Conservation (phyloP, 2,888 invertebrate species). For the Prosopocoilus inquinatus region DNA sequence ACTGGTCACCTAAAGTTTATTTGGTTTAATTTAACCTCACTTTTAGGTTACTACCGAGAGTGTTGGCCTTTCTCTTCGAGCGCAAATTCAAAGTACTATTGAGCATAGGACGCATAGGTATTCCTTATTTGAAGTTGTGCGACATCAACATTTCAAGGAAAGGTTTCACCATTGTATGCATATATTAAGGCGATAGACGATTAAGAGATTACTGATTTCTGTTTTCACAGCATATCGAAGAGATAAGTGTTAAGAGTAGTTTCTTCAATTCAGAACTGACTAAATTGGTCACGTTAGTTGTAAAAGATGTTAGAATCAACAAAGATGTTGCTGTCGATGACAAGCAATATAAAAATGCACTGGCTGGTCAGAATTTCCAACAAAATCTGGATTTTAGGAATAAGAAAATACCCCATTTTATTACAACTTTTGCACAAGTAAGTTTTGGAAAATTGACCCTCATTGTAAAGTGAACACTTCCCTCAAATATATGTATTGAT, state of each 20-base stretch:
- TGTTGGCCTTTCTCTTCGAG: slow-evolving; percentile 77
- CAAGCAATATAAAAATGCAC: slow-evolving; percentile 12
- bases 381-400: slow-evolving; percentile 66
- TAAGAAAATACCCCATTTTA: slow-evolving; percentile 73
- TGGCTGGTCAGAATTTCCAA: slow-evolving; percentile 34
- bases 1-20: neutral
- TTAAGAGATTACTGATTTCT: slow-evolving; percentile 1
- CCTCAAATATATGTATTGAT: slow-evolving; percentile 2
- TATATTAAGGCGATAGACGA: neutral
- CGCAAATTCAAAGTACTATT: slow-evolving; percentile 76
- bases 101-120: slow-evolving; percentile 77
- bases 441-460: slow-evolving; percentile 14
- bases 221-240: slow-evolving; percentile 73
- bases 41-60: slow-evolving; percentile 72
- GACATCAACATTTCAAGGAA: slow-evolving; percentile 80
- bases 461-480: no score
- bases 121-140: slow-evolving; percentile 74
- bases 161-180: slow-evolving; percentile 53
- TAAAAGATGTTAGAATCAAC: slow-evolving; percentile 76
- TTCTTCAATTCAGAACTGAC: slow-evolving; percentile 86
- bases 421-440: slow-evolving; percentile 83
- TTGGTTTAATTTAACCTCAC: slow-evolving; percentile 9
- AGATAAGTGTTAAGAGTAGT: slow-evolving; percentile 81
- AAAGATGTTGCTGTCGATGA: slow-evolving; percentile 62
- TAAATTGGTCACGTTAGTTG: slow-evolving; percentile 78